Conservation (phyloP, 2,113 vertebrate genomes). For the Pandion haliaetus region DNA sequence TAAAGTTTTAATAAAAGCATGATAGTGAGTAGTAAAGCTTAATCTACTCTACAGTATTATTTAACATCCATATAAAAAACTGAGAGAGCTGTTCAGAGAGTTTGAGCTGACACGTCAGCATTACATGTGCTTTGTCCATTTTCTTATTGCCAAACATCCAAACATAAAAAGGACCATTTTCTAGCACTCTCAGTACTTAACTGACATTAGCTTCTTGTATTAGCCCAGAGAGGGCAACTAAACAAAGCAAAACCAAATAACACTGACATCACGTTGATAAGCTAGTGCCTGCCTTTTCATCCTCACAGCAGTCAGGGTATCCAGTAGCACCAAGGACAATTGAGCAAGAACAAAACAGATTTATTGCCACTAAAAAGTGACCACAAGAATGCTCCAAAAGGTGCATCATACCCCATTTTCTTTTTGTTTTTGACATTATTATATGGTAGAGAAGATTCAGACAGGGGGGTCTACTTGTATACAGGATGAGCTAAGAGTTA, state of each 20-base stretch:
- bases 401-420: background rate
- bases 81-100: background rate
- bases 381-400: background rate
- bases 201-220: background rate
- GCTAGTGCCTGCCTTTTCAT: background rate
- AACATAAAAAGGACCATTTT: background rate
- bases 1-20: background rate
- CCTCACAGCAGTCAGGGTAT: background rate
- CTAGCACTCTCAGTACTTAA: background rate
- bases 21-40: constrained; percentile 19
- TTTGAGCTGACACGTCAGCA: background rate
- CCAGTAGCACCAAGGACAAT: background rate
- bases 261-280: background rate
- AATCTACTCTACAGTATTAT: background rate
- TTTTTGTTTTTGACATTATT: background rate
- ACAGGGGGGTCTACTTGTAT: background rate
- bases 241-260: background rate
- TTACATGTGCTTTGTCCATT: background rate
- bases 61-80: background rate
- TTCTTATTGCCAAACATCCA: background rate
- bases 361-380: background rate
- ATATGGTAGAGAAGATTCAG: background rate
- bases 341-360: background rate
- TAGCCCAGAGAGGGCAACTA: background rate
- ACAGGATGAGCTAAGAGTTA: background rate